phyloP scores from a whole-genome alignment of 2,797 vertebrate species.

The Squalus acanthias region DNA sequence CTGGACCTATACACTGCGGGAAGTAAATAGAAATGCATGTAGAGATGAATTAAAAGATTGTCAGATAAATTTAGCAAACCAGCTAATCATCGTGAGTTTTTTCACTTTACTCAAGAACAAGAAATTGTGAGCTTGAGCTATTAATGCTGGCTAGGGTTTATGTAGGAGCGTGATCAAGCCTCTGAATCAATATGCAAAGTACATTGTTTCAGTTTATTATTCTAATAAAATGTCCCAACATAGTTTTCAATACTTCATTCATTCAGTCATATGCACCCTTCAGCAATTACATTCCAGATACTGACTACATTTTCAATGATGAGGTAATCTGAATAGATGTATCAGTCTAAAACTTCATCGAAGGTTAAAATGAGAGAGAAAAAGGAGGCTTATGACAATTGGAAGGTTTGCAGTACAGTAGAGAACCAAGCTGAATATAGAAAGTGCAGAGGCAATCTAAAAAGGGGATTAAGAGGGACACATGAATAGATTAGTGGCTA shows the following conservation, averaged over 20 bases:
- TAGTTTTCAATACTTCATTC: neutral
- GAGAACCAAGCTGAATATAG: neutral
- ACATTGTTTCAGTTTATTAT: neutral
- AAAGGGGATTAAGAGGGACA: neutral
- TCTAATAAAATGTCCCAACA: neutral
- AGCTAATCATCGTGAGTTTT: neutral
- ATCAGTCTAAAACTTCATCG: neutral
- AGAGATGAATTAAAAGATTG: neutral
- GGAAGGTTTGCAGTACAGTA: neutral
- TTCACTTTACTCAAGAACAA: neutral
- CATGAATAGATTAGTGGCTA: neutral
- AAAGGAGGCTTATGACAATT: neutral
- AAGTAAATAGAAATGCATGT: neutral
- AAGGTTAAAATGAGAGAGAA: neutral
- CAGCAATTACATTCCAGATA: neutral
- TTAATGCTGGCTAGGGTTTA: neutral
- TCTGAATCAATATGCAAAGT: slow-evolving; percentile 7
- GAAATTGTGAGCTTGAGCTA: neutral
- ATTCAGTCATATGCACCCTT: neutral
- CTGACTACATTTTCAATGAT: neutral
- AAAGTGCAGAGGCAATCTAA: neutral
- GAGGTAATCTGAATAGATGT: neutral
- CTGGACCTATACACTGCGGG: neutral
- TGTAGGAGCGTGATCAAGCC: neutral
- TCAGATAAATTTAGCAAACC: neutral